Conservation (phyloP, 2,888 invertebrate species). For the Dasysyrphus albostriatus region DNA sequence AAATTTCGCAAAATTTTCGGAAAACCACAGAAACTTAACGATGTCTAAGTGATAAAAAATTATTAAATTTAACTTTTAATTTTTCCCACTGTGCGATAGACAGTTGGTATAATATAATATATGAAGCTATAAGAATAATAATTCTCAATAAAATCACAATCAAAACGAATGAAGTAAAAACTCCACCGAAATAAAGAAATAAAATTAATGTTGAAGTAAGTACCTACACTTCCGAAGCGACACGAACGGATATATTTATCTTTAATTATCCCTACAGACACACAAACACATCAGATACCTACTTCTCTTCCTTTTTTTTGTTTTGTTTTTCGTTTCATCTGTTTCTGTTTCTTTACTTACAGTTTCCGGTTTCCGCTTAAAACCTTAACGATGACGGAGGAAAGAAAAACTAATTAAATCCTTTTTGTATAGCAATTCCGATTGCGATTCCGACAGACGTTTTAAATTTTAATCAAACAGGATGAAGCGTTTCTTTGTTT, state of each 20-base stretch:
- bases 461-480: constrained; percentile 74
- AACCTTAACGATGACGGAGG: constrained; percentile 41
- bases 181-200: background rate
- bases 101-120: no score
- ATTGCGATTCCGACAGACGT: constrained; percentile 56
- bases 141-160: constrained; percentile 21
- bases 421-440: constrained; percentile 77
- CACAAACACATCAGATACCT: constrained; percentile 60
- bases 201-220: constrained; percentile 31
- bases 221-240: constrained; percentile 17
- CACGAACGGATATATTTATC: constrained; percentile 67
- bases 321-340: constrained; percentile 5
- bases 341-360: constrained; percentile 14
- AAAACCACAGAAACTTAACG: no score
- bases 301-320: background rate
- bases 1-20: no score
- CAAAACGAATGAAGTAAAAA: background rate
- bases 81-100: no score
- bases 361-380: constrained; percentile 37
- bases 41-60: no score
- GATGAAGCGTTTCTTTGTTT: constrained; percentile 57
- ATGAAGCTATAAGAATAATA: background rate
- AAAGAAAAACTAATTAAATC: constrained; percentile 83
- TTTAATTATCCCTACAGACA: constrained; percentile 68
- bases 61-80: no score